These are phyloP conservation scores for Acanthococcus lagerstroemiae DNA, from an alignment of 2,888 invertebrate species.

Conservation along the genomic window DNA sequence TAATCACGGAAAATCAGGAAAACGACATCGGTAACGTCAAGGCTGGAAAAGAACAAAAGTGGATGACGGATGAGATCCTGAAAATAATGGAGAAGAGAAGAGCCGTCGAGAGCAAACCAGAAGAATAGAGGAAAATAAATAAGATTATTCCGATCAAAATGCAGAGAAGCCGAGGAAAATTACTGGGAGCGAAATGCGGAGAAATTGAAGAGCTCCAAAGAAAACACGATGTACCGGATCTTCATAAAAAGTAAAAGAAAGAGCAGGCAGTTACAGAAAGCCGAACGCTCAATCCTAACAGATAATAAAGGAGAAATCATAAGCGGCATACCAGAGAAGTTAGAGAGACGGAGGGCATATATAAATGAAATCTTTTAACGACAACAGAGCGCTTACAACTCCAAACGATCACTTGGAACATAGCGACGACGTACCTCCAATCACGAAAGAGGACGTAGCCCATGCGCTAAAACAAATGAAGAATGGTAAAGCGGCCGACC, in stretches of 20 bases:
- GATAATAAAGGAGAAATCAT: not conserved
- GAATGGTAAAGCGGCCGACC: too few species aligned
- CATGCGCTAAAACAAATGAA: too few species aligned
- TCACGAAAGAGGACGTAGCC: too few species aligned
- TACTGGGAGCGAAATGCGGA: slow-evolving; percentile 3
- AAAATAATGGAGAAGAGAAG: slow-evolving; percentile 3
- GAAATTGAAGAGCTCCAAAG: slow-evolving; percentile 6
- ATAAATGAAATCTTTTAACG: not conserved
- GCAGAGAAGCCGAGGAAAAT: slow-evolving; percentile 2
- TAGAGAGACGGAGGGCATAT: not conserved
- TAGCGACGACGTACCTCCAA: too few species aligned
- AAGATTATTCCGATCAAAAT: not conserved
- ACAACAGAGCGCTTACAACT: not conserved
- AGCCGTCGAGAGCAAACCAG: not conserved
- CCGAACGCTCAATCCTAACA: not conserved
- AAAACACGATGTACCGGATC: slow-evolving; percentile 1
- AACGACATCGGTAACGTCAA: not conserved
- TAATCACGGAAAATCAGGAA: not conserved
- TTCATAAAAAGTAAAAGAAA: slow-evolving; percentile 9
- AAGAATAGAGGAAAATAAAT: not conserved
- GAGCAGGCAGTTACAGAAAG: not conserved
- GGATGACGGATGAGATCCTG: slow-evolving; percentile 8
- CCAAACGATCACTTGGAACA: not conserved
- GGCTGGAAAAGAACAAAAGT: not conserved
- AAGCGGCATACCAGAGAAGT: not conserved